These are phyloP conservation scores for Drosophila eohydei DNA, from an alignment of 2,888 invertebrate species.

Conservation along the genomic window DNA sequence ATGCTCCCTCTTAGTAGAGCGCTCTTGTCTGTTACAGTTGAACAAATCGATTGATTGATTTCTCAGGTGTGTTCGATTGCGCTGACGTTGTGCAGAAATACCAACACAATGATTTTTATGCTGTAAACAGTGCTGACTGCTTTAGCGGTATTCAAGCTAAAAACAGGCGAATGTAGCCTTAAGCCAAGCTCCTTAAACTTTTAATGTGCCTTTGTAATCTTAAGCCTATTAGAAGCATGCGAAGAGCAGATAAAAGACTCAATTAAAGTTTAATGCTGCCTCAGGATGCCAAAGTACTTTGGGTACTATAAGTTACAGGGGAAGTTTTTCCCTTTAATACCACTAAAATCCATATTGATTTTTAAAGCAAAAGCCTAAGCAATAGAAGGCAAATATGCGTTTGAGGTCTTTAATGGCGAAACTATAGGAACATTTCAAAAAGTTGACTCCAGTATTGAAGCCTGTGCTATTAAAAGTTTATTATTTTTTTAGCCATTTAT, in stretches of 20 bases:
- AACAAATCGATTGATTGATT: conserved; percentile 82
- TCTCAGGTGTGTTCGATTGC: conserved; percentile 78
- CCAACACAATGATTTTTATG: conserved; percentile 54
- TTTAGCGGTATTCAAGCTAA: conserved; percentile 20
- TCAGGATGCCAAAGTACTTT: not conserved
- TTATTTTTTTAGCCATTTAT: not conserved
- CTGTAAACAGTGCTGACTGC: conserved; percentile 12
- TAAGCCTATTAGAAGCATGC: conserved; percentile 1
- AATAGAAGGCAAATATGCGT: no score
- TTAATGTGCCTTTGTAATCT: not conserved
- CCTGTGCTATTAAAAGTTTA: not conserved
- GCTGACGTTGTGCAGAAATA: conserved; percentile 46
- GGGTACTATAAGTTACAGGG: not conserved
- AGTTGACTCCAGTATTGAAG: not conserved
- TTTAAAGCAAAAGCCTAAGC: not conserved
- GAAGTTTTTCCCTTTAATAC: not conserved
- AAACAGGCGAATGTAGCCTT: not conserved
- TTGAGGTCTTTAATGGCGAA: no score
- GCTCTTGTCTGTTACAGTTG: conserved; percentile 65
- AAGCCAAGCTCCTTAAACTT: not conserved
- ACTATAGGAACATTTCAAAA: not conserved
- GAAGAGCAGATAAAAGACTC: not conserved
- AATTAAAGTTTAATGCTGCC: conserved; percentile 2
- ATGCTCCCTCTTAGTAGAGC: conserved; percentile 13
- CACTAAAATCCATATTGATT: not conserved